Evolutionary conservation across 2,888 invertebrate genomes (phyloP), one percentile per base, ranked within the genome.

Genomic region (Rotaria sp.): DNA sequence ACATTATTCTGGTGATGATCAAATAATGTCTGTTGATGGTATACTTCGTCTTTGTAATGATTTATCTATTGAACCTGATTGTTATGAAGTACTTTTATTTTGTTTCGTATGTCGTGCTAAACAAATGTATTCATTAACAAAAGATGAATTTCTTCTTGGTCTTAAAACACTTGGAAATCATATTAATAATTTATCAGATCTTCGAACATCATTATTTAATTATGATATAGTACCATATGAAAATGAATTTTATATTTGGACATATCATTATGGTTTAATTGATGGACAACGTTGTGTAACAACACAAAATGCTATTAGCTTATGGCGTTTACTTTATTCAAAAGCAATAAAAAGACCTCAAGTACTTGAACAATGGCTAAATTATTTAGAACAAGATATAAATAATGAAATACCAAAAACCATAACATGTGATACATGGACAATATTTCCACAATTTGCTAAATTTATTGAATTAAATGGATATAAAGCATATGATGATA

Each of bases 181-280:
- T 38, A 4, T 35, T 38, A 21, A 74, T 74, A 74, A 38, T 74
- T 2, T 74, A 7, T 2, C 10, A 21, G 74, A 74, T 74, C 7
- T 74, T 38, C 35, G 74, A 8, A 74, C 38, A 74, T 8, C 21
- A 74, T 41, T 74, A 74, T 30, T 21, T 30, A 74, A 21, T 38
- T 74, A 74, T 74, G 24, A 74, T 38, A 38, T 38, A 24, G 24
- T 38, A 41, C n/a, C 24, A 24, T 74, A 24, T 74, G 57, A 59
- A 59, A 96, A 96, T 92, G 96, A 96, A 92, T 93, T 97, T 88
- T 96, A 96, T 91, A 89, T 90, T 57, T 93, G 92, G 90, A 95
- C 96, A 89, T 97, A 96, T 93, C 94, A 95, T 91, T 97, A 95
- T 92, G 96, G 96, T 86, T 93, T 97, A 90, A 96, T 96, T 90